phyloP scores from a whole-genome alignment of 2,888 invertebrate species.

The Agonum fuliginosum region DNA sequence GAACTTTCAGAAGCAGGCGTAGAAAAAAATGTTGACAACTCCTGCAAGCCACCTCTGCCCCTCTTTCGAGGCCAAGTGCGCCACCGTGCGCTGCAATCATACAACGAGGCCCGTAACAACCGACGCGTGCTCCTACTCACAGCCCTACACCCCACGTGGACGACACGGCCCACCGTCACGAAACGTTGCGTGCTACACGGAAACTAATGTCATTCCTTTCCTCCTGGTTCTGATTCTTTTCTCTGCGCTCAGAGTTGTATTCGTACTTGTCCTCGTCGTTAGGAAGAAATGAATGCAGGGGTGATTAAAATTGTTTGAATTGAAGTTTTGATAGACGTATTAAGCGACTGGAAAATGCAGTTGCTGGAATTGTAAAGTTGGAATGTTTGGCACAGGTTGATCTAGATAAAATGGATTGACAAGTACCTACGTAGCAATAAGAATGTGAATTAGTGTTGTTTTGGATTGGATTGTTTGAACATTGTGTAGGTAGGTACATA shows the following conservation, averaged over 20 bases:
- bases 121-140: slow-evolving; percentile 9
- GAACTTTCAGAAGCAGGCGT: too few relatives aligned
- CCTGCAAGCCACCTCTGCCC: background rate
- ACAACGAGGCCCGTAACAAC: background rate
- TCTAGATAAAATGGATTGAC: too few relatives aligned
- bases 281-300: background rate
- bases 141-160: background rate
- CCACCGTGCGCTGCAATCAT: background rate
- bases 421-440: too few relatives aligned
- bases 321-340: too few relatives aligned
- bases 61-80: background rate
- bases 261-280: background rate
- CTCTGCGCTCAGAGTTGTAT: background rate
- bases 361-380: too few relatives aligned
- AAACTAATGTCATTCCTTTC: background rate
- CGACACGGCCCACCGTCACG: background rate
- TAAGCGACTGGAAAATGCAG: too few relatives aligned
- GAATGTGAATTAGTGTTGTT: too few relatives aligned
- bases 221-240: background rate
- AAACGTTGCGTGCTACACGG: slow-evolving; percentile 23
- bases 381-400: too few relatives aligned
- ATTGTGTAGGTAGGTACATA: too few relatives aligned
- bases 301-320: too few relatives aligned
- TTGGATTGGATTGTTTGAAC: too few relatives aligned
- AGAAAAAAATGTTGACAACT: background rate